Conservation (phyloP, 2,113 vertebrate species). For the Nycticebus coucang region DNA sequence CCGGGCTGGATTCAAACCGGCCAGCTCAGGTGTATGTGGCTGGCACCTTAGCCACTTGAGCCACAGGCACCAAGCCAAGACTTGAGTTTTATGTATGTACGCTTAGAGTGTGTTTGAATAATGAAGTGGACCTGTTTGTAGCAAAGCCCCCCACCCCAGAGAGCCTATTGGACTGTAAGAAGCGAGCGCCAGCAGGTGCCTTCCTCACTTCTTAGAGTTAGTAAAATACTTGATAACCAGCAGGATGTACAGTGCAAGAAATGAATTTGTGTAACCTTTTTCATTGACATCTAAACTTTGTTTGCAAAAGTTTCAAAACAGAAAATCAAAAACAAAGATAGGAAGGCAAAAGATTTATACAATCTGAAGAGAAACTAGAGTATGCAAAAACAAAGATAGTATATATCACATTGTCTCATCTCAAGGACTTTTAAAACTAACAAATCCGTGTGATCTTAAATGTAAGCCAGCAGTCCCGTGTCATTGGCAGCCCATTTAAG, state of each 20-base stretch:
- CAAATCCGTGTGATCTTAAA: not conserved
- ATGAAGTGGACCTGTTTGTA: not conserved
- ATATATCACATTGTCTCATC: not conserved
- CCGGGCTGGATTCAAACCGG: too few species aligned
- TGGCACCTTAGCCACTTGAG: too few species aligned
- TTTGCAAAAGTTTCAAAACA: not conserved
- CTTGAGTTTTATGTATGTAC: not conserved
- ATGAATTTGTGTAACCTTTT: not conserved
- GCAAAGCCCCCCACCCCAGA: not conserved
- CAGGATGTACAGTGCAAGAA: not conserved
- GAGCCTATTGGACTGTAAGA: fast-evolving
- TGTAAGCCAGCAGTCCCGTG: too few species aligned
- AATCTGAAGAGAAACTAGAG: too few species aligned
- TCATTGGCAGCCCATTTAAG: not conserved
- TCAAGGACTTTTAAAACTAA: not conserved
- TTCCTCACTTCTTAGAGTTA: too few species aligned
- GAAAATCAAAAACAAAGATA: not conserved
- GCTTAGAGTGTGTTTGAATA: too few species aligned
- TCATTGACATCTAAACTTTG: not conserved
- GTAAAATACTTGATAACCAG: fast-evolving
- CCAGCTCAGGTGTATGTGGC: too few species aligned
- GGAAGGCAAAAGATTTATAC: too few species aligned
- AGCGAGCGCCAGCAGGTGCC: not conserved
- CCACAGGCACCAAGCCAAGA: too few species aligned
- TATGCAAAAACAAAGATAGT: not conserved